Percentiles rank a stretch among this genome's conserved stretches.
These are phyloP conservation scores for Proctacanthus coquilletti DNA, from an alignment of 1,140 invertebrate species.

Conservation along the genomic window DNA sequence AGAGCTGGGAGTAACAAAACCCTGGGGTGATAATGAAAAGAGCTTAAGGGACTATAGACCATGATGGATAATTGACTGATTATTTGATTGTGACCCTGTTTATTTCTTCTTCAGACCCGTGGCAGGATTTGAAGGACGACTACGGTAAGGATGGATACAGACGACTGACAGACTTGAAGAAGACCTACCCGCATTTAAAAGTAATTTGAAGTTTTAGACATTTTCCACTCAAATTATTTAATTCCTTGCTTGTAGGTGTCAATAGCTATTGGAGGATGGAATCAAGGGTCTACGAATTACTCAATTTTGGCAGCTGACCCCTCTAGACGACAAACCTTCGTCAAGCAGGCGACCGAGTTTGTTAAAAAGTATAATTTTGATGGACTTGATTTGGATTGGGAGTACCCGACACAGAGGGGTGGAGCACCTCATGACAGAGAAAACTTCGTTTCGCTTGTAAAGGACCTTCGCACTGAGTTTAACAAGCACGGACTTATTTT, in stretches of 20 bases:
- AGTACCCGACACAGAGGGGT: constrained; percentile 61
- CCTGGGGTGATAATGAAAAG: too few species aligned
- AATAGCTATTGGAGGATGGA: constrained; percentile 77
- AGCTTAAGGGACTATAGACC: too few species aligned
- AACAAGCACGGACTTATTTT: constrained; percentile 42
- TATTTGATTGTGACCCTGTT: too few species aligned
- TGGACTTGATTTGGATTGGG: constrained; percentile 65
- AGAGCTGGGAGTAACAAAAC: too few species aligned
- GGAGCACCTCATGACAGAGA: constrained; percentile 55
- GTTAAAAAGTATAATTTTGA: constrained; percentile 49
- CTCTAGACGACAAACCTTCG: constrained; percentile 40
- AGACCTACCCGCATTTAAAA: constrained; percentile 56
- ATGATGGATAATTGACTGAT: too few species aligned
- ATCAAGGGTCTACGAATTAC: constrained; percentile 68
- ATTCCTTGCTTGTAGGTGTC: constrained; percentile 29
- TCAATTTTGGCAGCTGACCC: constrained; percentile 50
- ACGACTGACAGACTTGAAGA: constrained; percentile 46
- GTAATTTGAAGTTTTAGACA: constrained; percentile 7
- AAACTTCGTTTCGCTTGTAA: constrained; percentile 59
- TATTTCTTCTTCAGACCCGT: constrained; percentile 41
- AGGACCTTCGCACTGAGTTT: constrained; percentile 48
- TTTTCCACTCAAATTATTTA: neutral
- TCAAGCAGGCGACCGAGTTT: constrained; percentile 23
- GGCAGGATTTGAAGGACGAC: constrained; percentile 57
- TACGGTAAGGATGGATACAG: constrained; percentile 57